phyloP scores from a whole-genome alignment of 2,888 invertebrate species.

The Helobdella robusta region DNA sequence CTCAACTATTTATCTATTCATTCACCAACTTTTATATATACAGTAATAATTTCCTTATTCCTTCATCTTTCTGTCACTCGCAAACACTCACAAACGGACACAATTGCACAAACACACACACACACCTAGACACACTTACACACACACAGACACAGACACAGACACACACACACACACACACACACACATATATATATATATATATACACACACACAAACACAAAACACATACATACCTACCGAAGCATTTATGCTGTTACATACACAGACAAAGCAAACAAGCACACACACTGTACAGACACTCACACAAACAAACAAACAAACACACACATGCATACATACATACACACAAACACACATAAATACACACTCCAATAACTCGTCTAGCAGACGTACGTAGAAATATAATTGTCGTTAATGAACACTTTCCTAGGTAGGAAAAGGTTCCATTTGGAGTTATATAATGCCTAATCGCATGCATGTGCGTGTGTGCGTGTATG shows the following conservation, averaged over 20 bases:
- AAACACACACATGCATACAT: no score
- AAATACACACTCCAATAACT: background rate
- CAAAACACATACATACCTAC: conserved; percentile 57
- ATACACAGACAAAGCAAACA: no score
- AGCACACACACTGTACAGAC: no score
- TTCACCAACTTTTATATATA: no score
- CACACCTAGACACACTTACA: no score
- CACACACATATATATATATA: conserved; percentile 44
- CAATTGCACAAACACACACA: background rate
- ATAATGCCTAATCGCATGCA: background rate
- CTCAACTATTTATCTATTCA: no score
- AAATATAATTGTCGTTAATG: background rate
- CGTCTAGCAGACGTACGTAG: background rate
- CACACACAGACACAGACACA: background rate
- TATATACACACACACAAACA: no score
- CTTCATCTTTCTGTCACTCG: no score
- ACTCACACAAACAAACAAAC: no score
- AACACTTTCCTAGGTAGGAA: background rate
- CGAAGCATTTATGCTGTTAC: conserved; percentile 91
- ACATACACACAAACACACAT: no score
- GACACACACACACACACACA: background rate
- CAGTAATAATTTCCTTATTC: no score
- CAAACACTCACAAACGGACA: background rate
- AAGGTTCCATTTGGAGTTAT: background rate
- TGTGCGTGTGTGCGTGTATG: conserved; percentile 4